These are phyloP conservation scores for Patella vulgata DNA, from an alignment of 1,140 invertebrate species.

Conservation along the genomic window DNA sequence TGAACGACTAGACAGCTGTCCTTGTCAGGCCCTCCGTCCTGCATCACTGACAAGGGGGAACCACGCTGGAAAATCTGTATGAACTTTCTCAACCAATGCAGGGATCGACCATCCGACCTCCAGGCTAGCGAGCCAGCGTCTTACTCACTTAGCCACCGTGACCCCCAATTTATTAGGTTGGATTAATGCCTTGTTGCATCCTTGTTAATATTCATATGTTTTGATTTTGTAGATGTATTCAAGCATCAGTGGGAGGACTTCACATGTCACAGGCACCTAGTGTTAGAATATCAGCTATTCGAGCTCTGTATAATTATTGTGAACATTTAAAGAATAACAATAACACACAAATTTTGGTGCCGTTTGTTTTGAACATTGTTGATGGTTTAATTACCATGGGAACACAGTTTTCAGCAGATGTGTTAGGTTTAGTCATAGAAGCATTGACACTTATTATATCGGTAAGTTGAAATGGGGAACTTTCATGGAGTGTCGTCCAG, in stretches of 20 bases:
- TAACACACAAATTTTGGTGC: constrained; percentile 64
- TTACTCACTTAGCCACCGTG: too few relatives aligned
- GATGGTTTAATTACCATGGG: constrained; percentile 70
- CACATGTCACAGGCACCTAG: constrained; percentile 70
- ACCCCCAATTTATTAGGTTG: too few relatives aligned
- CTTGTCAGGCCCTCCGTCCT: too few relatives aligned
- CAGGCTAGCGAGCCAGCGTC: too few relatives aligned
- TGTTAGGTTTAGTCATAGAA: constrained; percentile 77
- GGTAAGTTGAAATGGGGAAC: constrained; percentile 70
- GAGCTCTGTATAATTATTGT: constrained; percentile 70
- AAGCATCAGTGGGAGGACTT: constrained; percentile 74
- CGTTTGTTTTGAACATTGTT: constrained; percentile 69
- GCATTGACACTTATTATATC: constrained; percentile 75
- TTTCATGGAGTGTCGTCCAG: background rate
- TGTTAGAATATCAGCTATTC: constrained; percentile 68
- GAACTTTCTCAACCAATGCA: too few relatives aligned
- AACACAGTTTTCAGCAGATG: constrained; percentile 71
- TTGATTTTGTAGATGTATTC: constrained; percentile 72
- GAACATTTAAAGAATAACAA: constrained; percentile 69
- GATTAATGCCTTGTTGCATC: too few relatives aligned
- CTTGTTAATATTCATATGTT: too few relatives aligned
- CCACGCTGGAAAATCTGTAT: too few relatives aligned
- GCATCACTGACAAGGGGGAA: too few relatives aligned
- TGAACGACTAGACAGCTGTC: too few relatives aligned
- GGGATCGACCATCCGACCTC: too few relatives aligned